phyloP scores from a whole-genome alignment of 2,797 vertebrate species.

The Eospalax fontanierii region DNA sequence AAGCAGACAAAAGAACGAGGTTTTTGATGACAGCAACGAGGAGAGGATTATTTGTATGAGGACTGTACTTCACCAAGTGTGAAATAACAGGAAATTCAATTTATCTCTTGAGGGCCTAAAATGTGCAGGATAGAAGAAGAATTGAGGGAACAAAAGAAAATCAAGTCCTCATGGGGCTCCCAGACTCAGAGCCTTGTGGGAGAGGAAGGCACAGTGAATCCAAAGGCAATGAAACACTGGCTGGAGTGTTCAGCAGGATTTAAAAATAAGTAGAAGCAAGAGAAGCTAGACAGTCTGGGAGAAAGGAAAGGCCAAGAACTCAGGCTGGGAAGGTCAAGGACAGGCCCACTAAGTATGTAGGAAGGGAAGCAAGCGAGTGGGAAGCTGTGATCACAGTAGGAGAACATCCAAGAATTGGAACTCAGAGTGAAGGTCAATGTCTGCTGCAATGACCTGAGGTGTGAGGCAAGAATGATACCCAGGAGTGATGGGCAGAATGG shows the following conservation, averaged over 20 bases:
- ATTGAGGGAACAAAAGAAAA: conserved; percentile 11
- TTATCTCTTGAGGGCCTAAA: conserved; percentile 66
- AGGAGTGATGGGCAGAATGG: neutral
- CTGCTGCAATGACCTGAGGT: neutral
- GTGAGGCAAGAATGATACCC: conserved; percentile 1
- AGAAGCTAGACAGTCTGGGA: neutral
- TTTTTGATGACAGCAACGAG: conserved; percentile 69
- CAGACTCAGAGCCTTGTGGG: conserved; percentile 6
- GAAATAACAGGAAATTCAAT: conserved; percentile 71
- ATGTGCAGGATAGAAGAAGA: conserved; percentile 28
- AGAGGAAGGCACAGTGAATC: neutral
- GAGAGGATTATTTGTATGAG: conserved; percentile 65
- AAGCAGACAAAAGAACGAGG: conserved; percentile 58
- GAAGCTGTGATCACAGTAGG: neutral
- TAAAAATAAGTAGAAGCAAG: conserved; percentile 10
- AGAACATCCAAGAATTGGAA: conserved; percentile 1
- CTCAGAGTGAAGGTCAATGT: neutral
- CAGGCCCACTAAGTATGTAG: neutral
- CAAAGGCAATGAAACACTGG: neutral
- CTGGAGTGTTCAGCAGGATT: neutral
- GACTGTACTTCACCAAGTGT: conserved; percentile 47
- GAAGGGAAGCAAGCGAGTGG: neutral
- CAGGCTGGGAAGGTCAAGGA: conserved; percentile 17
- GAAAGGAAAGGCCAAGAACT: neutral
- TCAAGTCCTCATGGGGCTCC: neutral